Percentiles rank a stretch among this genome's conserved stretches.
These are phyloP conservation scores for Candoia aspera DNA, from an alignment of 2,113 vertebrate species.

Conservation along the genomic window DNA sequence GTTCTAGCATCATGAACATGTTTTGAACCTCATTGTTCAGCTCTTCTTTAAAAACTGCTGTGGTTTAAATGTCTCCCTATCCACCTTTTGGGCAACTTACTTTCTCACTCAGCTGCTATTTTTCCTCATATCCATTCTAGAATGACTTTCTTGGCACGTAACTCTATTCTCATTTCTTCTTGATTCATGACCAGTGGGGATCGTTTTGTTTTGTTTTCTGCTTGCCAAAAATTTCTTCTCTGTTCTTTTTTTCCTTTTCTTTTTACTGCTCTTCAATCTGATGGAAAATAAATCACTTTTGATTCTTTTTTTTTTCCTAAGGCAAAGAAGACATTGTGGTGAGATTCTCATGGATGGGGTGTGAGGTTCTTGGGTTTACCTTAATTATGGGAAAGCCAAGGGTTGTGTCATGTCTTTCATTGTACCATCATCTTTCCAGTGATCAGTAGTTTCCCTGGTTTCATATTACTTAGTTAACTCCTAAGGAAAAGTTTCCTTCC, in stretches of 20 bases:
- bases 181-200: background rate
- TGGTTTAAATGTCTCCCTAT: background rate
- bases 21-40: background rate
- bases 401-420: background rate
- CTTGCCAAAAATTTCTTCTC: background rate
- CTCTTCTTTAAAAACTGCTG: background rate
- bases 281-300: constrained; percentile 2
- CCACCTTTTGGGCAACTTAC: background rate
- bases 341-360: background rate
- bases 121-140: background rate
- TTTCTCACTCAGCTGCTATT: background rate
- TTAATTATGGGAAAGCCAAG: background rate
- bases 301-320: background rate
- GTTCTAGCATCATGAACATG: background rate
- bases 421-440: background rate
- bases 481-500: background rate
- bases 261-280: background rate
- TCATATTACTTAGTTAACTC: background rate
- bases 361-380: background rate
- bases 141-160: background rate
- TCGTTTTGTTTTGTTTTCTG: background rate
- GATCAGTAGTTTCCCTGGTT: background rate
- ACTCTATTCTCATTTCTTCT: constrained; percentile 1
- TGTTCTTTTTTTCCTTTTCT: background rate
- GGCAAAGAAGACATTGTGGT: background rate